Percentiles rank a stretch among this genome's conserved stretches.
phyloP scores from a whole-genome alignment of 2,797 vertebrate species.

The Scolopax bukidnonensis region DNA sequence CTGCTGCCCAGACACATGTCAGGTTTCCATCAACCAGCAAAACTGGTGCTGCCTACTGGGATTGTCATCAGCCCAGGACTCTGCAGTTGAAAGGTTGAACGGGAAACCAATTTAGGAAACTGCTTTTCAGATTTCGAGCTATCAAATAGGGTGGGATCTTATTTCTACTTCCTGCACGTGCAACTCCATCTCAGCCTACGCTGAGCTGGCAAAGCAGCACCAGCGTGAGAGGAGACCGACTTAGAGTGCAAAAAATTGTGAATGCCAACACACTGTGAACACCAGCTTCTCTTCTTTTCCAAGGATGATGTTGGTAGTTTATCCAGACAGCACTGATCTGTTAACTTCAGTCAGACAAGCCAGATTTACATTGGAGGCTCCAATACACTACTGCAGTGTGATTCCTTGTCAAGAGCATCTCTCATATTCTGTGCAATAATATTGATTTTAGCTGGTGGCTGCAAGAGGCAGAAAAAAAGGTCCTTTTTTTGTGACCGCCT shows the following conservation, averaged over 20 bases:
- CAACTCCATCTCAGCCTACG: background rate
- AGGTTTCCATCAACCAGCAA: constrained; percentile 14
- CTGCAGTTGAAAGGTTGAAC: background rate
- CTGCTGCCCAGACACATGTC: constrained; percentile 41
- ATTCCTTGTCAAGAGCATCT: background rate
- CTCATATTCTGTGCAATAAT: background rate
- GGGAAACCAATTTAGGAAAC: background rate
- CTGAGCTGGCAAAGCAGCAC: background rate
- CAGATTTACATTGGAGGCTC: background rate
- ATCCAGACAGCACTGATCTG: background rate
- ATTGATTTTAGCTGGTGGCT: constrained; percentile 27
- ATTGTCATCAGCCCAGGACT: background rate
- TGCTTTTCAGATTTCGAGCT: background rate
- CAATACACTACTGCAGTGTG: background rate
- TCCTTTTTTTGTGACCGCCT: constrained; percentile 78
- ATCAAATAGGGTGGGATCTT: background rate
- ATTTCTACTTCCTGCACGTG: background rate
- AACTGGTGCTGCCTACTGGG: background rate
- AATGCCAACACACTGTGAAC: background rate
- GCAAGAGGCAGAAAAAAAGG: constrained; percentile 78
- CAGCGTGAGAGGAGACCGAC: background rate
- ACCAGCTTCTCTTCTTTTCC: background rate
- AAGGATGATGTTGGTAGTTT: background rate
- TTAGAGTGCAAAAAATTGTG: background rate
- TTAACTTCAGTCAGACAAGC: background rate